A percentile compares a stretch with the other conserved stretches of the same genome.
These are phyloP conservation scores for Trichonephila inaurata DNA, from an alignment of 1,140 invertebrate species.

Conservation along the genomic window DNA sequence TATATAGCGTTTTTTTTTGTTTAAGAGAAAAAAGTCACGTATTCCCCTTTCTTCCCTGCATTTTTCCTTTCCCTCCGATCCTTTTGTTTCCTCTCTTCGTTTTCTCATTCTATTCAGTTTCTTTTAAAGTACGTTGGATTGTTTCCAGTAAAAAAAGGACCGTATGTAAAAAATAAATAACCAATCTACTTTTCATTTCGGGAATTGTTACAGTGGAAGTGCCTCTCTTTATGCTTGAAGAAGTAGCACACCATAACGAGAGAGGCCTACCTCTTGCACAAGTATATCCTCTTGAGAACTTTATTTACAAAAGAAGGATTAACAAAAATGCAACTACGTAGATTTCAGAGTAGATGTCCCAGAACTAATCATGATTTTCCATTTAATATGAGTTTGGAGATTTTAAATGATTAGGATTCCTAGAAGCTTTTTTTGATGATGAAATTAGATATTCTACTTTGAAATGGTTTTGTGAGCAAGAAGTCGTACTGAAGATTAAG, in stretches of 20 bases:
- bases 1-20: conserved; percentile 44
- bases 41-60: conserved; percentile 4
- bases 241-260: conserved; percentile 27
- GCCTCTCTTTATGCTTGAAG: neutral
- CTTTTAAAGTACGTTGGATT: conserved; percentile 41
- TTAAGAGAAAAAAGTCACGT: conserved; percentile 64
- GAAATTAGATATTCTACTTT: neutral
- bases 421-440: neutral
- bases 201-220: conserved; percentile 21
- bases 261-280: neutral
- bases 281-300: neutral
- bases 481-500: neutral
- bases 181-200: conserved; percentile 51
- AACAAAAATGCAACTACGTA: neutral
- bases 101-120: conserved; percentile 26
- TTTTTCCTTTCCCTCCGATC: neutral
- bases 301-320: neutral
- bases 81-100: conserved; percentile 26
- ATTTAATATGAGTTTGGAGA: conserved; percentile 15
- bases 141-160: conserved; percentile 14
- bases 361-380: neutral
- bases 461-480: neutral
- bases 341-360: conserved; percentile 2
- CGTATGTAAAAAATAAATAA: conserved; percentile 33
- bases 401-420: neutral